phyloP scores from a whole-genome alignment of 2,113 vertebrate species.

The Tupaia tana region DNA sequence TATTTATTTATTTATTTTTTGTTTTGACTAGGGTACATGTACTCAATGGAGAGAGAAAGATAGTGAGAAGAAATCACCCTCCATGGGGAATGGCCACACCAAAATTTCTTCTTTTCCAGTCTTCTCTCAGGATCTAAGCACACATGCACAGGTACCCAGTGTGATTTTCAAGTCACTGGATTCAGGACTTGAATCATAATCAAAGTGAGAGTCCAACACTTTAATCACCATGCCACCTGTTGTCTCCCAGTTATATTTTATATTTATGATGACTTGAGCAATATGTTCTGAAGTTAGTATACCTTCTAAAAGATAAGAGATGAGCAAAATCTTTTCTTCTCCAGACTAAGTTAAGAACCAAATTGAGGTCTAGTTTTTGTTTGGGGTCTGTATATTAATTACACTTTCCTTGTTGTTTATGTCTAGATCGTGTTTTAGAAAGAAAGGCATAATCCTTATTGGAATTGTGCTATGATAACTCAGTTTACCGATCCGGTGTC shows the following conservation, averaged over 20 bases:
- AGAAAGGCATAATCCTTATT: not conserved
- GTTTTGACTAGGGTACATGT: too few species aligned
- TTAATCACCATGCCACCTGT: too few species aligned
- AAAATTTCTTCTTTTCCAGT: too few species aligned
- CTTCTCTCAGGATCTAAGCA: too few species aligned
- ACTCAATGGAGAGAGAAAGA: too few species aligned
- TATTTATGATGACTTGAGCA: not conserved
- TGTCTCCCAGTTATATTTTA: too few species aligned
- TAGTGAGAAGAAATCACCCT: too few species aligned
- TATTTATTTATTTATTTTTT: not conserved
- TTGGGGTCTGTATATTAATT: not conserved
- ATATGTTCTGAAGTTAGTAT: not conserved
- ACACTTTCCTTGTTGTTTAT: not conserved
- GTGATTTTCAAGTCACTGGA: too few species aligned
- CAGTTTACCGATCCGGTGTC: not conserved
- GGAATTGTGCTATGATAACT: not conserved
- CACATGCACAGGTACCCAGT: too few species aligned
- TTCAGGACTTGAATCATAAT: too few species aligned
- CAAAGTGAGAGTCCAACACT: too few species aligned
- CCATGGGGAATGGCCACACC: too few species aligned
- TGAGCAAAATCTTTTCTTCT: not conserved
- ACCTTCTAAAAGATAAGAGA: not conserved
- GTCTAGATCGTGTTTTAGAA: not conserved
- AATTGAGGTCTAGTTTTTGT: not conserved
- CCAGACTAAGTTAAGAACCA: not conserved